Conservation (phyloP, 2,888 invertebrate species). For the Sesia bembeciformis region DNA sequence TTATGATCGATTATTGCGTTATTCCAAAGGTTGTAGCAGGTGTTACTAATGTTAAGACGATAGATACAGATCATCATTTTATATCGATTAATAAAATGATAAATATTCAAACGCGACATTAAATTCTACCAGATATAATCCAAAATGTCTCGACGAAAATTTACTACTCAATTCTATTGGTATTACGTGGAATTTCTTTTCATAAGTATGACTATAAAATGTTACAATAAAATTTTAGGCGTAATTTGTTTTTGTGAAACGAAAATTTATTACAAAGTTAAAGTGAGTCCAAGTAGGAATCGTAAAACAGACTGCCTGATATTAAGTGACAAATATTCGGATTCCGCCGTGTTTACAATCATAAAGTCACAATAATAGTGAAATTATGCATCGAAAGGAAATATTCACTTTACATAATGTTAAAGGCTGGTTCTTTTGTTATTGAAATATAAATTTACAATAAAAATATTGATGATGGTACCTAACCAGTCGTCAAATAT, state of each 20-base stretch:
- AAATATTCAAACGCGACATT: too few species aligned
- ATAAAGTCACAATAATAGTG: slow-evolving; percentile 49
- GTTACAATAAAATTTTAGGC: slow-evolving; percentile 46
- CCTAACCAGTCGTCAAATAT: slow-evolving; percentile 1
- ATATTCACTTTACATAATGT: slow-evolving; percentile 26
- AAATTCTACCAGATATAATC: too few species aligned
- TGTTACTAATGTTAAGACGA: neutral
- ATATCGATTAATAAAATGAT: too few species aligned
- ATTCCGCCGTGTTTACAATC: slow-evolving; percentile 42
- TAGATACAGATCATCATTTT: too few species aligned
- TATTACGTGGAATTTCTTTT: neutral
- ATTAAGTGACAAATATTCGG: slow-evolving; percentile 58
- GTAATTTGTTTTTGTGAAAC: slow-evolving; percentile 50
- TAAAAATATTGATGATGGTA: too few species aligned
- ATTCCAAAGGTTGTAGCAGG: neutral
- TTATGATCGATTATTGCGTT: slow-evolving; percentile 10
- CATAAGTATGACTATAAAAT: slow-evolving; percentile 40
- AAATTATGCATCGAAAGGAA: slow-evolving; percentile 48
- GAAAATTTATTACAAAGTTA: slow-evolving; percentile 43
- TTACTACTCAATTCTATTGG: too few species aligned
- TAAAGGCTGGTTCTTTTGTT: neutral
- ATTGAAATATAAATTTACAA: too few species aligned
- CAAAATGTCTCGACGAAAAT: too few species aligned
- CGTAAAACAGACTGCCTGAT: slow-evolving; percentile 52
- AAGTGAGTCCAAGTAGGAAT: slow-evolving; percentile 16